Evolutionary conservation across 2,888 invertebrate genomes (phyloP), one percentile per base, ranked within the genome.

Genomic region (Drosophila ochracea): DNA sequence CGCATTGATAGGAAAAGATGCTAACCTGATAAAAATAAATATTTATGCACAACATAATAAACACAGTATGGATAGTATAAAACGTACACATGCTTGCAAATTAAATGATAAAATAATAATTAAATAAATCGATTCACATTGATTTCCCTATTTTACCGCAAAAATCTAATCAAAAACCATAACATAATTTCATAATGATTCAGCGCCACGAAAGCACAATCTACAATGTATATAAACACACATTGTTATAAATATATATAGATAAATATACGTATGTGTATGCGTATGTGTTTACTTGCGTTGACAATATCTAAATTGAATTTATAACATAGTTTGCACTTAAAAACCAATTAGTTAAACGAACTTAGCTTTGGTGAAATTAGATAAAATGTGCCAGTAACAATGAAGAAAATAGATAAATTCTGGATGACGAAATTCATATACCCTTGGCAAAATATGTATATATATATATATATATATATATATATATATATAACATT

Each of bases 261-360:
- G 37, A 59, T 53, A n/a, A 16, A 35, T 52, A 28, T 43, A 37
- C n/a, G 7, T 47, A 21, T 19, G 11, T 19, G n/a, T 19, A 4
- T 37, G 30, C 41, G 55, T 19, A 35, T 70, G 39, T 50, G 52
- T 39, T 55, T n/a, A 69, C 60, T 25, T 37, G 60, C 16, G 19
- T 54, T 61, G 61, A 59, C 73, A 61, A 63, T 80, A 77, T 74
- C 71, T 71, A 60, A 75, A 71, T 68, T 78, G 57, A 68, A 55
- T 63, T 65, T 78, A 50, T 53, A 54, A 16, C 55, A 67, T 49
- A 37, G 30, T 62, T 61, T 69, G 80, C 75, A 82, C 82, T 82
- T 53, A 69, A 75, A 73, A 81, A 70, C 28, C 58, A 75, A 82
- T 82, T 80, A 78, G 66, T 75, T 69, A 70, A 77, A 55, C 65